phyloP scores from a whole-genome alignment of 1,140 invertebrate species.

The Hyles vespertilio region DNA sequence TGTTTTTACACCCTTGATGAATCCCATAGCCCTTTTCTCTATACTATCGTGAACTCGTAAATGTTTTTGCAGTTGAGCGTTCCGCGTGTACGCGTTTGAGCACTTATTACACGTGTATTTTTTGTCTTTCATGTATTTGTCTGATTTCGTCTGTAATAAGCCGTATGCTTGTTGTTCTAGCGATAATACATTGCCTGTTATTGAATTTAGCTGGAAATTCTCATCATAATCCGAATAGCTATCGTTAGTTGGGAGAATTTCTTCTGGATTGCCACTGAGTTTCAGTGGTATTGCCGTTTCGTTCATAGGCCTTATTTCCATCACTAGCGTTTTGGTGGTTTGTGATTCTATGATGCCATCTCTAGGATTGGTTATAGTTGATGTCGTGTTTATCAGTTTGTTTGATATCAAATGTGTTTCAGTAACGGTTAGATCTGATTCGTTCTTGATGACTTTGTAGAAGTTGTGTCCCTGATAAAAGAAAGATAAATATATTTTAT shows the following conservation, averaged over 20 bases:
- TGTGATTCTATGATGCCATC: constrained; percentile 46
- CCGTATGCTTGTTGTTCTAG: constrained; percentile 64
- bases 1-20: constrained; percentile 46
- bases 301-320: constrained; percentile 58
- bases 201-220: constrained; percentile 60
- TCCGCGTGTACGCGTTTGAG: constrained; percentile 36
- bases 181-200: constrained; percentile 59
- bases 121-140: constrained; percentile 17
- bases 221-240: constrained; percentile 35
- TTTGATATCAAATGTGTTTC: constrained; percentile 65
- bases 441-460: constrained; percentile 46
- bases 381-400: constrained; percentile 59
- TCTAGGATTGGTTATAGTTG: constrained; percentile 45
- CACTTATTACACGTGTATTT: constrained; percentile 46
- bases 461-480: constrained; percentile 30
- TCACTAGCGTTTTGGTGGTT: constrained; percentile 56
- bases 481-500: not conserved
- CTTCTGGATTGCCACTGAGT: constrained; percentile 46
- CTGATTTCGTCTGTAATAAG: constrained; percentile 44
- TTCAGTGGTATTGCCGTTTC: constrained; percentile 30
- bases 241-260: constrained; percentile 52
- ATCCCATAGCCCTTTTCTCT: constrained; percentile 42
- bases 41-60: constrained; percentile 44
- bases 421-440: constrained; percentile 49
- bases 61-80: constrained; percentile 34